Conservation (phyloP, 2,797 vertebrate species). For the Catharus ustulatus region DNA sequence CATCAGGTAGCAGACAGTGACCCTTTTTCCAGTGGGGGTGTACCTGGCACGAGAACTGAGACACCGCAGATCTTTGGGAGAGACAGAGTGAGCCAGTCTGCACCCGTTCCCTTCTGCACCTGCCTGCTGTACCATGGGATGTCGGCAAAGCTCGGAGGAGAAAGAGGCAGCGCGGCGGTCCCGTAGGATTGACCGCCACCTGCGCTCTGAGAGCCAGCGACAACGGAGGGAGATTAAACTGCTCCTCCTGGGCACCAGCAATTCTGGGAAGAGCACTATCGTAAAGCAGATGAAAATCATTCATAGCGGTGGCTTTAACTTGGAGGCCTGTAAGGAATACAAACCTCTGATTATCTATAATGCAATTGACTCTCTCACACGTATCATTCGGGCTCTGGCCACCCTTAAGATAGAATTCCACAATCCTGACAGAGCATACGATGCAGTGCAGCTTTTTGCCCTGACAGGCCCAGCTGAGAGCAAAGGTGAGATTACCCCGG, state of each 20-base stretch:
- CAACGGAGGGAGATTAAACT: slow-evolving; percentile 98
- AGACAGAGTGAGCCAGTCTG: slow-evolving; percentile 21
- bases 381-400: slow-evolving; percentile 94
- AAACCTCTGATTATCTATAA: slow-evolving; percentile 98
- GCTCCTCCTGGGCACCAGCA: slow-evolving; percentile 95
- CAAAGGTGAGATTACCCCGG: slow-evolving; percentile 95
- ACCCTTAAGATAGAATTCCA: slow-evolving; percentile 98
- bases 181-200: slow-evolving; percentile 95
- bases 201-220: slow-evolving; percentile 97
- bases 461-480: slow-evolving; percentile 97
- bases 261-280: slow-evolving; percentile 98
- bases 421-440: slow-evolving; percentile 94
- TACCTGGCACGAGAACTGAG: not conserved
- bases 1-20: not conserved
- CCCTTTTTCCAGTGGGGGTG: not conserved
- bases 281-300: slow-evolving; percentile 99
- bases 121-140: slow-evolving; percentile 94
- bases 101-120: slow-evolving; percentile 12
- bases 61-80: not conserved
- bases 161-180: slow-evolving; percentile 99
- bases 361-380: slow-evolving; percentile 97
- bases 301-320: slow-evolving; percentile 97
- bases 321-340: slow-evolving; percentile 98
- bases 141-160: slow-evolving; percentile 99
- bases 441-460: slow-evolving; percentile 97